Conservation (phyloP, 2,888 invertebrate genomes). For the Ctena decussata region DNA sequence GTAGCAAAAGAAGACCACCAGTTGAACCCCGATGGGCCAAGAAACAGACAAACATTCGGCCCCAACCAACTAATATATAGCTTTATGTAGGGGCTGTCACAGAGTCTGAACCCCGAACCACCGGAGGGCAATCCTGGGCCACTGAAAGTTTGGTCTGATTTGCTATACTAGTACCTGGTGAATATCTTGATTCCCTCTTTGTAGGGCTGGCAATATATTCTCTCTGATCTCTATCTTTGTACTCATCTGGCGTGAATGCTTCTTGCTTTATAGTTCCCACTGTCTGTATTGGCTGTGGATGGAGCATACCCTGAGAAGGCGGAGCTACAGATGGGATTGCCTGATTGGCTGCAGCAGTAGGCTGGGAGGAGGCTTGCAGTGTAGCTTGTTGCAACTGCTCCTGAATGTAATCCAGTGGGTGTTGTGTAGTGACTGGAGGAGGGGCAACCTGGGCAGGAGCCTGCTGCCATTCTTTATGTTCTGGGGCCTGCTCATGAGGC, state of each 20-base stretch:
- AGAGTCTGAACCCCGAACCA: no score
- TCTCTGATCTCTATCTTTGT: slow-evolving; percentile 1
- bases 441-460: slow-evolving; percentile 35
- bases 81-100: no score
- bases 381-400: slow-evolving; percentile 70
- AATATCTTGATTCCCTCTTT: neutral
- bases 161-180: neutral
- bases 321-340: neutral
- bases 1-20: no score
- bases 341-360: neutral
- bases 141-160: no score
- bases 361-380: slow-evolving; percentile 34
- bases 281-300: neutral
- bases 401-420: slow-evolving; percentile 81
- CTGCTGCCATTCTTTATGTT: slow-evolving; percentile 46
- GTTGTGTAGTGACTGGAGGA: slow-evolving; percentile 71
- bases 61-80: no score
- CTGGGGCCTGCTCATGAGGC: neutral
- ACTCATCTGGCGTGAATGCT: neutral
- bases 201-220: slow-evolving; percentile 48
- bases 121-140: no score
- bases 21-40: no score
- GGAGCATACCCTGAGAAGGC: slow-evolving; percentile 36
- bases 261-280: neutral
- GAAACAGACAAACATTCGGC: no score